Base-by-base conservation (phyloP, 2,113 vertebrate species). In the Periophthalmodon schlosseri region DNA sequence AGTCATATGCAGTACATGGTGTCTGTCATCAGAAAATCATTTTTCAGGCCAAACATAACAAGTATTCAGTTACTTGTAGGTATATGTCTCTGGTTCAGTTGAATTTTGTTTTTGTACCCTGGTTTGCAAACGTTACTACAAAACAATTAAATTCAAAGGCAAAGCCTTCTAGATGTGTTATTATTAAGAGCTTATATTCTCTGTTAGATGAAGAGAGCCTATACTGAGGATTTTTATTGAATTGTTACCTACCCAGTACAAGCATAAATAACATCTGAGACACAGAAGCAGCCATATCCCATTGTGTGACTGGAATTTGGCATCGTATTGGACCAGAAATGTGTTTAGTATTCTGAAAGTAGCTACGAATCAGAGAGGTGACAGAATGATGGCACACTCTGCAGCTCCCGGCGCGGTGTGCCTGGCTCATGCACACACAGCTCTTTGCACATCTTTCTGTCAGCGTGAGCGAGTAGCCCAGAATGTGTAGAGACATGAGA, bases 351-450 rank as follows among this genome's bases (percentile, higher is more conserved):
- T 85, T 82, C 60, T 72, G 82, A 74, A 65, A 70, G 76, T 76
- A 71, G 81, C 81, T 88, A 79, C 24, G 72, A 82, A 60, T 75
- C 72, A 64, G 80, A 76, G 70, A 50, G 80, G 76, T 80, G 86
- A 85, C 88, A 88, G 78, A 77, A 74, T 68, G 76, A 88, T 79
- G 82, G 84, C 86, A 78, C 74, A 56, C 56, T 54, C 79, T 75
- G 78, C 71, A 78, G 74, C 77, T 79, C 75, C 60, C 77, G 70
- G 74, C 65, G 75, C 72, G 72, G 61, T 21, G 67, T 78, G 80
- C 81, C 77, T 70, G 70, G 71, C 52, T 54, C 34, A 54, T 36
- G 73, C n/a, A 70, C 21, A n/a, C 64, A 64, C 68, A 49, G 74
- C 21, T 70, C 68, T 56, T 20, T 61, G 15, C 24, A 47, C 66